A percentile compares a stretch with the other conserved stretches of the same genome.
Conservation (phyloP, 1,140 invertebrate genomes). For the Centruroides vittatus region DNA sequence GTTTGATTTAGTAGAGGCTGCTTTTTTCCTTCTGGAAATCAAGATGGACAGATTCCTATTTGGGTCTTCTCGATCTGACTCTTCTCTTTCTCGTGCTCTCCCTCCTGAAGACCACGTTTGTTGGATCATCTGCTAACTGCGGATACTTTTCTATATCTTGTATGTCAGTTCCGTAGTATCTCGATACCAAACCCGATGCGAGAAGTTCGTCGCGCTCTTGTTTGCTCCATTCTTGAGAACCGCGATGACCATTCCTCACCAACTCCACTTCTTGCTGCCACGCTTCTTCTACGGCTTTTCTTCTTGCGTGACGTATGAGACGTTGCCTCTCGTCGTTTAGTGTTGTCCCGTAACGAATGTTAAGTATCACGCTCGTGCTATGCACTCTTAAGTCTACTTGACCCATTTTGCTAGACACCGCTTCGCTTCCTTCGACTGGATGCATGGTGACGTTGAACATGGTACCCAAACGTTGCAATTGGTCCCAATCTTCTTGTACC, state of each 20-base stretch:
- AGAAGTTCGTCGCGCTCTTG: conserved; percentile 73
- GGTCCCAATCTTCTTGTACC: conserved; percentile 70
- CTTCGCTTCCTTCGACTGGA: conserved; percentile 36
- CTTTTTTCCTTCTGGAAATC: too few relatives aligned
- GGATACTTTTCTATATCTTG: conserved; percentile 78
- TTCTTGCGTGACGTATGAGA: conserved; percentile 71
- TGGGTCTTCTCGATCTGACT: not conserved
- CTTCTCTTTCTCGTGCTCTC: not conserved
- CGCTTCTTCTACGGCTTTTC: conserved; percentile 71
- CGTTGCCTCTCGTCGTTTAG: conserved; percentile 73
- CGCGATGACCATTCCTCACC: conserved; percentile 50
- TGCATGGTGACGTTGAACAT: conserved; percentile 84
- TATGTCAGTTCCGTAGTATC: conserved; percentile 79
- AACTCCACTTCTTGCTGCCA: conserved; percentile 77
- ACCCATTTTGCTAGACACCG: not conserved
- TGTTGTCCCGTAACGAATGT: conserved; percentile 64
- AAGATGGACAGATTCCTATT: not conserved
- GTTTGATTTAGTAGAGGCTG: too few relatives aligned
- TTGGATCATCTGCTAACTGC: conserved; percentile 86
- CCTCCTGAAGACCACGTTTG: conserved; percentile 74
- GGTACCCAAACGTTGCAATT: conserved; percentile 52
- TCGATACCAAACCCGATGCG: conserved; percentile 60
- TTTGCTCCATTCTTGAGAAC: conserved; percentile 35
- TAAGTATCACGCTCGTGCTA: conserved; percentile 30
- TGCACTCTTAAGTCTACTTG: conserved; percentile 55